Conservation (phyloP, 2,113 vertebrate genomes). For the Illadopsis cleaveri region DNA sequence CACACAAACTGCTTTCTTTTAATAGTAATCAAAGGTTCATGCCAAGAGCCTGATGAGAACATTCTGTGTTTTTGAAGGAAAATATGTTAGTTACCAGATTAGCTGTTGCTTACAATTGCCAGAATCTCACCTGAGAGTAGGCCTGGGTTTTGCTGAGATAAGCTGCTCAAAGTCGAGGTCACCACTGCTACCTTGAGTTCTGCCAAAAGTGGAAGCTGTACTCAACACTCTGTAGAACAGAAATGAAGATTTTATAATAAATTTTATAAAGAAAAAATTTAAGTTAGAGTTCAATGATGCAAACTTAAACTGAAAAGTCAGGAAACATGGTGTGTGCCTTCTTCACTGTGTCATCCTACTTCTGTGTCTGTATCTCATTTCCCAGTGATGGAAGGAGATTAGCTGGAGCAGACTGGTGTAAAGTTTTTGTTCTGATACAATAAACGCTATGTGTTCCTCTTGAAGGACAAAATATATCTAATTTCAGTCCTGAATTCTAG, state of each 20-base stretch:
- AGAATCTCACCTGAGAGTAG: not conserved
- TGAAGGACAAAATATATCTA: conserved; percentile 8
- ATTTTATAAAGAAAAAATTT: not conserved
- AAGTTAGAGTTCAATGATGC: not conserved
- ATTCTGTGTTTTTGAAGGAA: conserved; percentile 3
- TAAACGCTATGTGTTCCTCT: not conserved
- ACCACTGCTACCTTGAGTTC: not conserved
- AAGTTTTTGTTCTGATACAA: not conserved
- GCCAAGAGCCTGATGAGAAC: not conserved
- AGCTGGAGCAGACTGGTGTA: not conserved
- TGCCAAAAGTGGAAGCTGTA: not conserved
- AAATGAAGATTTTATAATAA: not conserved
- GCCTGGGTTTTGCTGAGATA: not conserved
- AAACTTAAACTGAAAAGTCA: not conserved
- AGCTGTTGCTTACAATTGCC: not conserved
- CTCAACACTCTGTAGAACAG: not conserved
- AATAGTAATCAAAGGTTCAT: not conserved
- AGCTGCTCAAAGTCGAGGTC: not conserved
- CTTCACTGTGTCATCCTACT: not conserved
- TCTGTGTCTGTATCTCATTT: not conserved
- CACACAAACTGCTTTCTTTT: not conserved
- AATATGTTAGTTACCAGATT: not conserved
- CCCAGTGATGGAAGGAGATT: not conserved
- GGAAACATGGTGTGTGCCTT: not conserved
- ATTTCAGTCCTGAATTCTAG: not conserved